Conservation (phyloP, 2,888 invertebrate genomes). For the Diploptera punctata region DNA sequence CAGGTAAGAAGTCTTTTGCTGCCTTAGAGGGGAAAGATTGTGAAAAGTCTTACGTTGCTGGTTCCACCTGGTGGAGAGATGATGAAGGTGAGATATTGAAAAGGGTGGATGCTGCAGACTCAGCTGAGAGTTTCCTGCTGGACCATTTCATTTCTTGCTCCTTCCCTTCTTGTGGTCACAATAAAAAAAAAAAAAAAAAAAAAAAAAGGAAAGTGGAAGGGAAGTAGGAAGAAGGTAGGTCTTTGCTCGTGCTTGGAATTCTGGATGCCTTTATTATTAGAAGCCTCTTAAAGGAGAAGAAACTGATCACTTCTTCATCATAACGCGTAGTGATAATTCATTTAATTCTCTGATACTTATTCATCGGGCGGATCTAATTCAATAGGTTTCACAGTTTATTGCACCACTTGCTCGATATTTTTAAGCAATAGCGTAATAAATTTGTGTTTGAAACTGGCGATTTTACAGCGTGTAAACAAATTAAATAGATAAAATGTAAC, state of each 20-base stretch:
- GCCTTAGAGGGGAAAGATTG: neutral
- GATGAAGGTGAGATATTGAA: conserved; percentile 4
- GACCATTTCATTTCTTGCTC: conserved; percentile 30
- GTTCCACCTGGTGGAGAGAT: neutral
- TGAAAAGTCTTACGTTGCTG: neutral
- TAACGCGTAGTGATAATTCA: no score
- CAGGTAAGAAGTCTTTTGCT: neutral
- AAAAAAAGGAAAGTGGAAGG: conserved; percentile 11
- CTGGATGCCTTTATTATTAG: conserved; percentile 39
- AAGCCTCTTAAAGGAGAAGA: conserved; percentile 23
- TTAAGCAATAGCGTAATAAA: no score
- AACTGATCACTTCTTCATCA: neutral
- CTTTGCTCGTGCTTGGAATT: conserved; percentile 37
- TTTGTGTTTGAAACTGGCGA: no score
- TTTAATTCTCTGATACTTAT: no score
- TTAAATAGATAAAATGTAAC: no score
- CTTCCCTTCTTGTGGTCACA: conserved; percentile 27
- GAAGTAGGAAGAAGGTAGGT: conserved; percentile 11
- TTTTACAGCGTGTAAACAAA: no score
- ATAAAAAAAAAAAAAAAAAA: conserved; percentile 9
- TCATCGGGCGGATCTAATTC: no score
- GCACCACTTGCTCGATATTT: no score
- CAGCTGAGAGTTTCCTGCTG: neutral
- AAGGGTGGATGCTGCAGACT: conserved; percentile 14
- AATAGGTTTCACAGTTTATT: no score